These are phyloP conservation scores for Forbesichthys papilliferus DNA, from an alignment of 2,113 vertebrate genomes.

Conservation along the genomic window DNA sequence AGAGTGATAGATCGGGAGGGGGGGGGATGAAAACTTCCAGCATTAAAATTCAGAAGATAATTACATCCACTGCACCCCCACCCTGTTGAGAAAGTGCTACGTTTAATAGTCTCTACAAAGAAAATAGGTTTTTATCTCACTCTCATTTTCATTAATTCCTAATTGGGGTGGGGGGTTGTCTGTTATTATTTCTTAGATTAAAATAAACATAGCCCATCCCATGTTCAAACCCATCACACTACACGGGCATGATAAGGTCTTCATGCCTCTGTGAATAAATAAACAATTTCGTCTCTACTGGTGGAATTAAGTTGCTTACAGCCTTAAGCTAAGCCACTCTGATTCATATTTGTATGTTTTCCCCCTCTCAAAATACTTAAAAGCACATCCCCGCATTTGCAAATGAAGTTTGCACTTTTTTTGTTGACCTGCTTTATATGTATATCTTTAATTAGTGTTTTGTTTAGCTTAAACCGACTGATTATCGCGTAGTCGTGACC, in stretches of 20 bases:
- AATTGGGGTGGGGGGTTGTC: conserved; percentile 84
- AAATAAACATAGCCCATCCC: conserved; percentile 84
- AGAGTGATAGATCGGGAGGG: neutral
- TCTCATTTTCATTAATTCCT: conserved; percentile 87
- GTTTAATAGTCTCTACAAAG: conserved; percentile 85
- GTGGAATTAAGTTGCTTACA: conserved; percentile 83
- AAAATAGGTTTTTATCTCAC: conserved; percentile 84
- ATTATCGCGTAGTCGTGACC: conserved; percentile 82
- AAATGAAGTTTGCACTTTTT: conserved; percentile 75
- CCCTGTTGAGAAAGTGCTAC: conserved; percentile 82
- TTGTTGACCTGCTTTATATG: conserved; percentile 85
- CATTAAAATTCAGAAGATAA: conserved; percentile 85
- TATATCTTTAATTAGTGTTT: conserved; percentile 86
- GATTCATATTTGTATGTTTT: conserved; percentile 73
- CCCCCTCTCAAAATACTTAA: conserved; percentile 76
- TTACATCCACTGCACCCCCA: conserved; percentile 79
- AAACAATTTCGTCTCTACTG: conserved; percentile 81
- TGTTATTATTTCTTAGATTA: conserved; percentile 87
- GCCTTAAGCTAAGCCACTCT: conserved; percentile 82
- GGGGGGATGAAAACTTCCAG: conserved; percentile 67
- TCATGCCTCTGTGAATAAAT: conserved; percentile 82
- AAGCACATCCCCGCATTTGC: conserved; percentile 74
- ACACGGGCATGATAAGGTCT: conserved; percentile 82
- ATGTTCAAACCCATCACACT: conserved; percentile 84
- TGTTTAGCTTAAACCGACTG: conserved; percentile 85